phyloP scores from a whole-genome alignment of 2,113 vertebrate species.

The Naja naja region DNA sequence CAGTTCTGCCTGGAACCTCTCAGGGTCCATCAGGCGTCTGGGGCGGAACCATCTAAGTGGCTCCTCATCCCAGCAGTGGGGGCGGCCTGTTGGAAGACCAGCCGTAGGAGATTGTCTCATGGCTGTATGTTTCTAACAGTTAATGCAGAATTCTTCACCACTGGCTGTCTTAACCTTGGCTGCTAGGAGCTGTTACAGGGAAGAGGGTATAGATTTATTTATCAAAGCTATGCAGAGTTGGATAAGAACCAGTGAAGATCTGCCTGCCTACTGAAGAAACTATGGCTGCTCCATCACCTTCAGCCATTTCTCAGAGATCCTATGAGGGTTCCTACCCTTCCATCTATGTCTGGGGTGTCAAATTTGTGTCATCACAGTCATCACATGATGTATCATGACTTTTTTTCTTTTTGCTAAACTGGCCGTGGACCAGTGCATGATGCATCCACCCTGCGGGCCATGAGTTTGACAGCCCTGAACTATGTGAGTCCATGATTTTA shows the following conservation, averaged over 20 bases:
- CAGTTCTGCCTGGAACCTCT: no score
- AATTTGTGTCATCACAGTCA: rapidly evolving
- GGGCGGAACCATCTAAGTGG: no score
- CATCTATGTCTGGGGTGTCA: background rate
- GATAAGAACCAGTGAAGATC: background rate
- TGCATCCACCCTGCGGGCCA: rapidly evolving
- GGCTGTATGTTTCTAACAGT: background rate
- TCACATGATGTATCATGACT: no score
- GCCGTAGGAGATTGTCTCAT: no score
- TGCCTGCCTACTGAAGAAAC: background rate
- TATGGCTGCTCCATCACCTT: background rate
- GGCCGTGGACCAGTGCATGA: no score
- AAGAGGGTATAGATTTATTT: background rate
- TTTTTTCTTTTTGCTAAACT: no score
- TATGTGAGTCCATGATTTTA: background rate
- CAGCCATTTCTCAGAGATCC: background rate
- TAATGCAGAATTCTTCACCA: background rate
- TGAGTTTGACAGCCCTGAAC: no score
- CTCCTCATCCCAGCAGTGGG: no score
- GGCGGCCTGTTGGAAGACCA: no score
- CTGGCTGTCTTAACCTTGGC: background rate
- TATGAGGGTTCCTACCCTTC: background rate
- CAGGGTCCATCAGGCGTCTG: no score
- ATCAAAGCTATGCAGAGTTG: background rate
- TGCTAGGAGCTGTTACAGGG: background rate